Evolutionary conservation across 2,797 vertebrate genomes (phyloP).

Genomic region (Poeciliopsis gracilis): DNA sequence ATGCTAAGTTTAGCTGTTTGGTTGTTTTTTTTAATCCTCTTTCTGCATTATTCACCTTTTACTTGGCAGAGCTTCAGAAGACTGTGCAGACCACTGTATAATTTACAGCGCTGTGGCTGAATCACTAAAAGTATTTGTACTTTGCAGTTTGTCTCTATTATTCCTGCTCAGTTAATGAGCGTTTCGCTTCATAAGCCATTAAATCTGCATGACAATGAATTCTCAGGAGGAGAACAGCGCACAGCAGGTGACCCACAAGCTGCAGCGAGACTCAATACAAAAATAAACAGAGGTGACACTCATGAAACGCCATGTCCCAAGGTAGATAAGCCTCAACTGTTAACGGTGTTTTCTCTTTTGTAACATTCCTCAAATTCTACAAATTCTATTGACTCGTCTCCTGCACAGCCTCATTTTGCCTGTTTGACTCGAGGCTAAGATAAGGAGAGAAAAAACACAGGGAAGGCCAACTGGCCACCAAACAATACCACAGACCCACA

Average conservation of each 20-base stretch:
- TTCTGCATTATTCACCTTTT: constrained; percentile 41
- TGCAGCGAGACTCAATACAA: constrained; percentile 15
- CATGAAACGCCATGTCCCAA: constrained; percentile 5
- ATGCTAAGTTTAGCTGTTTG: constrained; percentile 50
- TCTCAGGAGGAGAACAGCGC: constrained; percentile 4
- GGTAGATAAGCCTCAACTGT: constrained; percentile 6
- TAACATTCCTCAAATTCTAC: constrained; percentile 57
- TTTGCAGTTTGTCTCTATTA: constrained; percentile 4
- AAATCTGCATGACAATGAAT: constrained; percentile 4
- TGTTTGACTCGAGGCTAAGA: constrained; percentile 24
- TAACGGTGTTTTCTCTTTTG: constrained; percentile 8
- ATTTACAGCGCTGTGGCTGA: neutral
- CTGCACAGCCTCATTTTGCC: constrained; percentile 3
- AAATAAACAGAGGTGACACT: constrained; percentile 1
- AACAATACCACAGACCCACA: constrained; percentile 18
- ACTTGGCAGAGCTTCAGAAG: constrained; percentile 16
- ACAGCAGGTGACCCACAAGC: constrained; percentile 40
- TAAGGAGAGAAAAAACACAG: constrained; percentile 15
- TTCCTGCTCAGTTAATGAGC: constrained; percentile 4
- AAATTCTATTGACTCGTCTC: constrained; percentile 43
- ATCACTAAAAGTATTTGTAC: neutral
- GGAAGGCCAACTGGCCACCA: constrained; percentile 16
- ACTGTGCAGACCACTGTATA: neutral
- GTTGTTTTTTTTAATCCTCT: constrained; percentile 16
- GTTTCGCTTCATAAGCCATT: neutral